A percentile compares a stretch with the other conserved stretches of the same genome.
Evolutionary conservation across 2,797 vertebrate genomes (phyloP).

Genomic region (Dermochelys coriacea): DNA sequence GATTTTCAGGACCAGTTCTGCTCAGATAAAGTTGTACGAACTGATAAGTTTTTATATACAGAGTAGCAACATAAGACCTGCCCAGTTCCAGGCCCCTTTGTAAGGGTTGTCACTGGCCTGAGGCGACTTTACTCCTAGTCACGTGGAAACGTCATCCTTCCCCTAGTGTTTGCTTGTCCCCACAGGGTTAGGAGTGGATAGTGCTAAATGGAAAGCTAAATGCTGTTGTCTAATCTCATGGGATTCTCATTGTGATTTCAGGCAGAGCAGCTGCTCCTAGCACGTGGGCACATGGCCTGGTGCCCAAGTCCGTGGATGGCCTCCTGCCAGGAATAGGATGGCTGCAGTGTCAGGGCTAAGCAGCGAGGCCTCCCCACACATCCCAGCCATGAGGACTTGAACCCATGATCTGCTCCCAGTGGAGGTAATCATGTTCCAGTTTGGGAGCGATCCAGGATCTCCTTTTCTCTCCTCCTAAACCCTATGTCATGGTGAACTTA

Average conservation of each 20-base stretch:
- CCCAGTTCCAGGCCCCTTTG: background rate
- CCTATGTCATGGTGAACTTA: background rate
- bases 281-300: no score
- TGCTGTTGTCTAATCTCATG: background rate
- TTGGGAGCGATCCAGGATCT: background rate
- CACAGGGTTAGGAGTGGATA: background rate
- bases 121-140: background rate
- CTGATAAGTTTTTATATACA: background rate
- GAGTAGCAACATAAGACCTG: background rate
- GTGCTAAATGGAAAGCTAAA: background rate
- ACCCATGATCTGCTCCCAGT: background rate
- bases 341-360: background rate
- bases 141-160: background rate
- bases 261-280: background rate
- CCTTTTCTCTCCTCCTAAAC: background rate
- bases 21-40: background rate
- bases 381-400: background rate
- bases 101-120: background rate
- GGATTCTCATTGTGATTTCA: background rate
- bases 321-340: background rate
- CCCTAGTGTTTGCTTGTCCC: no score
- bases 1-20: background rate
- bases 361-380: background rate
- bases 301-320: background rate
- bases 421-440: background rate